Base-by-base conservation (phyloP, 1,140 invertebrate species). In the Cydia strobilella region DNA sequence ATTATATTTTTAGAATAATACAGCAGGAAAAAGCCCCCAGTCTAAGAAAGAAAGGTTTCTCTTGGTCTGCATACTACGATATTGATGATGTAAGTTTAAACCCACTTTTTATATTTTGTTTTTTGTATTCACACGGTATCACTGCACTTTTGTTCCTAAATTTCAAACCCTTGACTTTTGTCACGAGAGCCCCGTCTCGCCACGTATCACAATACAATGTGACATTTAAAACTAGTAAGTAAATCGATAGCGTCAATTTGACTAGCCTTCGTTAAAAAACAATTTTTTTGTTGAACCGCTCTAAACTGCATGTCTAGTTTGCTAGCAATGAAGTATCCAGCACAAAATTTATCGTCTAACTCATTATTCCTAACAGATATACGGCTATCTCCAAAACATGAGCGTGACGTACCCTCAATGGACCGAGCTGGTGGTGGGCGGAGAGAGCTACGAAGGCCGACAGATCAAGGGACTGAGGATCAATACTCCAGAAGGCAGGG, bases 1-100 rank as follows among this genome's bases (percentile, higher is more conserved):
- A 35, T n/a, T 35, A 76, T 54, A 35, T 76, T 84, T 82, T 23
- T 65, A 89, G 87, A 81, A 75, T 90, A 54, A 84, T 90, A 45
- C 74, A 73, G 2, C 71, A 63, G n/a, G 89, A 90, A 73, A 89
- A 85, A 71, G 72, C 65, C 13, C n/a, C 39, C 4, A 23, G 42
- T 7, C 35, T 39, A 25, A 20, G 72, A 15, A 77, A 75, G 10
- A 72, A 79, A 31, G 71, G 42, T 7, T 90, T 88, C 72, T 85
- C 84, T 2, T 91, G 88, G 87, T 83, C 82, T 13, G 82, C 87
- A 12, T 91, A 91, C 71, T 88, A 90, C 72, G 89, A 91, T 54
- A 80, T 91, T 7, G 78, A 87, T 74, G 82, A 84, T 48, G 89
- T 90, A 79, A 85, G 86, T 84, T 27, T 63, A 13, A 63, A 63